These are phyloP conservation scores for Ondatra zibethicus DNA, from an alignment of 2,113 vertebrate species.

Conservation along the genomic window DNA sequence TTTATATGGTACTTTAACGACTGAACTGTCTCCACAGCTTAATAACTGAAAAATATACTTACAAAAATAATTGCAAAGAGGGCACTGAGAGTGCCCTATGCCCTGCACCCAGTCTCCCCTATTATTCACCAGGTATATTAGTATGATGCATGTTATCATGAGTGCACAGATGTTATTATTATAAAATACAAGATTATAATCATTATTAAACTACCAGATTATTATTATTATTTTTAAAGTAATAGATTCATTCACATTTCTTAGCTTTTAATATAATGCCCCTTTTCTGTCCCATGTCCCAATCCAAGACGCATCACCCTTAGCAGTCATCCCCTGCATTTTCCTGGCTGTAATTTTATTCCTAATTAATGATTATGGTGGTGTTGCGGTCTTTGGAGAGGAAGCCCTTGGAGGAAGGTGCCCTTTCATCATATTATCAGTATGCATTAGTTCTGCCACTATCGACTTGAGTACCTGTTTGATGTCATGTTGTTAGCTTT, in stretches of 20 bases:
- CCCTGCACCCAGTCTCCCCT: not conserved
- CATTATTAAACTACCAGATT: not conserved
- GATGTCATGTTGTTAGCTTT: not conserved
- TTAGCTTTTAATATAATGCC: not conserved
- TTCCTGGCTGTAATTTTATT: not conserved
- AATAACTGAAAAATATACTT: not conserved
- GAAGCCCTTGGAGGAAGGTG: not conserved
- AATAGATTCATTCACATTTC: not conserved
- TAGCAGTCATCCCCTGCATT: not conserved
- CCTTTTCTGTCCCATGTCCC: not conserved
- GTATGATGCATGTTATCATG: not conserved
- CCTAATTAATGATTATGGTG: not conserved
- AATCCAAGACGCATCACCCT: not conserved
- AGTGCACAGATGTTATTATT: not conserved
- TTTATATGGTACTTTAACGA: not conserved
- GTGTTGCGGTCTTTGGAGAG: not conserved
- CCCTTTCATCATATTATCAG: not conserved
- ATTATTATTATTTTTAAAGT: not conserved
- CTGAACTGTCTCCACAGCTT: not conserved
- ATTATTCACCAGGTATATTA: not conserved
- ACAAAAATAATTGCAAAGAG: not conserved
- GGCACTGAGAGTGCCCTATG: not conserved
- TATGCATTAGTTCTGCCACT: not conserved
- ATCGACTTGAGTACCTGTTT: not conserved
- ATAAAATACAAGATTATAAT: not conserved